Percentiles rank a stretch among this genome's conserved stretches.
Conservation (phyloP, 1,140 invertebrate genomes). For the Drosophila aff. region DNA sequence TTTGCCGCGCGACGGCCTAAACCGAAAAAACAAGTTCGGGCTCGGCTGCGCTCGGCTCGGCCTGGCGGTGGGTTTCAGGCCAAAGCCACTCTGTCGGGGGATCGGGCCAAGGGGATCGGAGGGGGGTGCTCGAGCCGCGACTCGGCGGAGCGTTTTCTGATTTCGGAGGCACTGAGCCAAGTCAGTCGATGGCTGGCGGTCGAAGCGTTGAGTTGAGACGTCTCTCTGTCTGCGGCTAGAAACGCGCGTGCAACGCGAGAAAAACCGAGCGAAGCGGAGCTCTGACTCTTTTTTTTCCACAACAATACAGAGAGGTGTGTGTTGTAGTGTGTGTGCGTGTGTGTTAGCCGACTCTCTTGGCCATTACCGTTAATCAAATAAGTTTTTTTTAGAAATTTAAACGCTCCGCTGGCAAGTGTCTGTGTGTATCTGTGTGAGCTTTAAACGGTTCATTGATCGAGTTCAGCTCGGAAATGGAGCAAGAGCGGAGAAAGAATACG, state of each 20-base stretch:
- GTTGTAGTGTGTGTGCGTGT: slow-evolving; percentile 20
- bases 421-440: slow-evolving; percentile 42
- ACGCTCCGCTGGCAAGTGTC: slow-evolving; percentile 58
- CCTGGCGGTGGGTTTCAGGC: slow-evolving; percentile 21
- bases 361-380: slow-evolving; percentile 81
- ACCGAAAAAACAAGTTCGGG: slow-evolving; percentile 53
- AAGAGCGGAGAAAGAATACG: slow-evolving; percentile 35
- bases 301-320: slow-evolving; percentile 36
- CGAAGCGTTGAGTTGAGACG: slow-evolving; percentile 79
- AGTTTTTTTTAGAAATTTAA: slow-evolving; percentile 83
- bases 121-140: neutral
- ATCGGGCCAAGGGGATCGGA: neutral
- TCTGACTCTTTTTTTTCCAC: slow-evolving; percentile 32
- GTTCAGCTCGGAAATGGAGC: slow-evolving; percentile 72
- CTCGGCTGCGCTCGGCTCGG: slow-evolving; percentile 48
- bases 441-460: slow-evolving; percentile 81
- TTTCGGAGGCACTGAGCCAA: slow-evolving; percentile 56
- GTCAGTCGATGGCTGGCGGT: slow-evolving; percentile 69
- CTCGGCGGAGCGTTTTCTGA: slow-evolving; percentile 19
- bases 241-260: slow-evolving; percentile 39
- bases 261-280: slow-evolving; percentile 22
- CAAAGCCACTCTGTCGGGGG: neutral
- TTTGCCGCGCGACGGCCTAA: slow-evolving; percentile 51
- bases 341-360: slow-evolving; percentile 50
- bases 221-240: slow-evolving; percentile 30